These are phyloP conservation scores for Kuschelorhynchus macadamiae DNA, from an alignment of 2,888 invertebrate species.

Conservation along the genomic window DNA sequence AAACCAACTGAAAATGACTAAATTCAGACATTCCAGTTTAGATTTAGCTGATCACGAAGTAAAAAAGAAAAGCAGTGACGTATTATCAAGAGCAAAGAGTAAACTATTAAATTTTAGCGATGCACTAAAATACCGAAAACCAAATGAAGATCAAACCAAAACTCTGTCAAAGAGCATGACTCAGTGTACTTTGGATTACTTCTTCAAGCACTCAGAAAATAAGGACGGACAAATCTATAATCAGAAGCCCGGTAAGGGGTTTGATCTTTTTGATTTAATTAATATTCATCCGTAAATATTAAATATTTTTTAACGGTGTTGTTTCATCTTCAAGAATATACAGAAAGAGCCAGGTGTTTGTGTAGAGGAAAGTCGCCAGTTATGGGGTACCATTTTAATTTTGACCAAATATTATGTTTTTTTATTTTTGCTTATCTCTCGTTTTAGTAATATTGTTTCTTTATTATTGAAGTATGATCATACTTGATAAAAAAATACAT, in stretches of 20 bases:
- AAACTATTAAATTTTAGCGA: constrained; percentile 64
- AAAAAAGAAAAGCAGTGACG: constrained; percentile 70
- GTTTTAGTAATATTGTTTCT: no score
- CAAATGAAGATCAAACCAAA: constrained; percentile 58
- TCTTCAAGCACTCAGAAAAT: constrained; percentile 67
- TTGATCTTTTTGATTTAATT: neutral
- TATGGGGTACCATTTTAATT: no score
- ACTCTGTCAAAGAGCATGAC: constrained; percentile 65
- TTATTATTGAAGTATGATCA: no score
- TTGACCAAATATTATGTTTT: no score
- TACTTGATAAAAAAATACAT: no score
- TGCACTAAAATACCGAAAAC: constrained; percentile 69
- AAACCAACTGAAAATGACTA: constrained; percentile 64
- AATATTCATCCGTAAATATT: no score
- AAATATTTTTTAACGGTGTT: no score
- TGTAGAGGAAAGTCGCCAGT: no score
- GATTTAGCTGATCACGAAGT: constrained; percentile 66
- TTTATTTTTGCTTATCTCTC: no score
- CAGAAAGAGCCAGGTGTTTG: no score
- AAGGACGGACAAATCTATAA: constrained; percentile 61
- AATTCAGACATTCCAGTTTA: constrained; percentile 68
- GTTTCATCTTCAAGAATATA: no score
- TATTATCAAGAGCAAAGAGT: constrained; percentile 64
- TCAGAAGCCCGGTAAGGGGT: constrained; percentile 31
- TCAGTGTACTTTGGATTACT: constrained; percentile 69